A percentile compares a stretch with the other conserved stretches of the same genome.
phyloP scores from a whole-genome alignment of 2,113 vertebrate genomes.

The Ammospiza nelsoni region DNA sequence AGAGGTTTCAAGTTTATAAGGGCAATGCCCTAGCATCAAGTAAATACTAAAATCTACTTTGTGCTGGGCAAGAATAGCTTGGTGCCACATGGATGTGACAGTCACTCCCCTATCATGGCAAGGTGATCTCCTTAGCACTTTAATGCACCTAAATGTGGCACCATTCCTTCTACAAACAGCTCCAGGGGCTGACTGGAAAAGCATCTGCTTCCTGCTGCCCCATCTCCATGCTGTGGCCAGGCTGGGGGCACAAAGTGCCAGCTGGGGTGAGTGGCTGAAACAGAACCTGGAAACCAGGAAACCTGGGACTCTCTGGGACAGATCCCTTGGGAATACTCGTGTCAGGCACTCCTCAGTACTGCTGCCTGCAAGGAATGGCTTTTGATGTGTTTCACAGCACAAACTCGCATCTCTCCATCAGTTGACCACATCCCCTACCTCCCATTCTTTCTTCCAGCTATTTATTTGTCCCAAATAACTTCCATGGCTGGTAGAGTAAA shows the following conservation, averaged over 20 bases:
- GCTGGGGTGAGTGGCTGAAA: not conserved
- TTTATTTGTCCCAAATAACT: not conserved
- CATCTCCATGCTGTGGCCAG: not conserved
- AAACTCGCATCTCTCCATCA: not conserved
- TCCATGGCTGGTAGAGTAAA: not conserved
- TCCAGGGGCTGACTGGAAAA: not conserved
- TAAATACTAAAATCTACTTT: not conserved
- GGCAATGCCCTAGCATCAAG: not conserved
- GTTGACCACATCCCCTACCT: not conserved
- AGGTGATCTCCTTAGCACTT: not conserved
- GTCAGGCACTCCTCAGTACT: not conserved
- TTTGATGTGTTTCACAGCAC: not conserved
- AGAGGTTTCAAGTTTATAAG: not conserved
- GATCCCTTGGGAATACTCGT: not conserved
- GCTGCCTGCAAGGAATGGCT: not conserved
- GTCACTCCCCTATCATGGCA: not conserved
- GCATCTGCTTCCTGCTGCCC: not conserved
- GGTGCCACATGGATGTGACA: not conserved
- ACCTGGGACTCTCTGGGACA: not conserved
- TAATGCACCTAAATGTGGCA: not conserved
- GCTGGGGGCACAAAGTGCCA: not conserved
- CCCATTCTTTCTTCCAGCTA: not conserved
- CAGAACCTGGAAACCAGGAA: not conserved
- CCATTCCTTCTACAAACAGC: not conserved
- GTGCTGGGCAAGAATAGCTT: not conserved